These are phyloP conservation scores for Eilema sororculum DNA, from an alignment of 2,888 invertebrate genomes.

Conservation along the genomic window DNA sequence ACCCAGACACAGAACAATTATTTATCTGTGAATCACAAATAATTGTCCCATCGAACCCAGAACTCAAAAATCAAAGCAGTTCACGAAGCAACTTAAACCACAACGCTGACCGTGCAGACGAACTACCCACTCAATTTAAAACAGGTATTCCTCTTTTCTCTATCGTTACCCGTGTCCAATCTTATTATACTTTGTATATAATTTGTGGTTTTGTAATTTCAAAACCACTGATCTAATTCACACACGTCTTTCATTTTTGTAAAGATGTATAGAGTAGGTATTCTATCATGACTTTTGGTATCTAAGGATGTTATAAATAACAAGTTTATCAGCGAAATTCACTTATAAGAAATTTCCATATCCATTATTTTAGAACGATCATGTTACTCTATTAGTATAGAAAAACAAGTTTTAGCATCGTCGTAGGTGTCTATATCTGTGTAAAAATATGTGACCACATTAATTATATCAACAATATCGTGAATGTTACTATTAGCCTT, in stretches of 20 bases:
- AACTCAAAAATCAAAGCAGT: neutral
- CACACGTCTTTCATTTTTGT: neutral
- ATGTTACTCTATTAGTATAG: slow-evolving; percentile 51
- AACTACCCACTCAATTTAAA: neutral
- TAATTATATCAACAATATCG: neutral
- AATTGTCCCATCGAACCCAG: neutral
- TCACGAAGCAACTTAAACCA: neutral
- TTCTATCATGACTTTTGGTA: neutral
- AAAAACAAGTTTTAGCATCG: slow-evolving; percentile 49
- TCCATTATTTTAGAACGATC: slow-evolving; percentile 59
- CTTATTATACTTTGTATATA: neutral
- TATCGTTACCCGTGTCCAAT: neutral
- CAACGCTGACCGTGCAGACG: neutral
- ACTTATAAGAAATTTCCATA: slow-evolving; percentile 62
- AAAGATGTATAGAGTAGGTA: neutral
- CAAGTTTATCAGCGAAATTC: slow-evolving; percentile 62
- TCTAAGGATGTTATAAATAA: slow-evolving; percentile 56
- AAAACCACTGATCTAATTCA: neutral
- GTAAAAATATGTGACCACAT: slow-evolving; percentile 25
- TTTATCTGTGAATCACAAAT: neutral
- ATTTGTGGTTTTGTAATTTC: slow-evolving; percentile 1
- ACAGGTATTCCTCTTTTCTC: slow-evolving; percentile 2
- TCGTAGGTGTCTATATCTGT: slow-evolving; percentile 19
- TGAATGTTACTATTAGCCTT: slow-evolving; percentile 1
- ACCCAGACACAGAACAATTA: neutral